Base-by-base conservation (phyloP, 2,113 vertebrate species). In the Rhinoptilus africanus region DNA sequence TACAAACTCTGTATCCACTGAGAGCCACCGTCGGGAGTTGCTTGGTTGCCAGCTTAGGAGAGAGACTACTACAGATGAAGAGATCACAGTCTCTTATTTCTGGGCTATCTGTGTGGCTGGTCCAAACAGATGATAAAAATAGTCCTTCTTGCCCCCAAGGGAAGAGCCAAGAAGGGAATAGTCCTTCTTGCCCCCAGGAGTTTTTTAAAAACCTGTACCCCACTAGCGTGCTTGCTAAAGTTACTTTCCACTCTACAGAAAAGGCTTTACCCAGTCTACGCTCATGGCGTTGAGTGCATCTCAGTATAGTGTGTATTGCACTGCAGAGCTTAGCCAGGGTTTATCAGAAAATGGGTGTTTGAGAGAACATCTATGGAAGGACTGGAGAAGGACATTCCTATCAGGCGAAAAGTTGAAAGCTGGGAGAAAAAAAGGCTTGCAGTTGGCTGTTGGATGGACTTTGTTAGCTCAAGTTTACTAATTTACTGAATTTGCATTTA, bases 221-320 rank as follows among this genome's bases (percentile, higher is more conserved):
- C 18, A n/a, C 18, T 16, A 18, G 9, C 5, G n/a, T 17, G 28
- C 47, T 85, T 67, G 45, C 56, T 67, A 3, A 62, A 77, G 34
- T 19, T 48, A 57, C 24, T 59, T n/a, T 59, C 21, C 37, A 21
- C 27, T 69, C 6, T 0, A 15, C 16, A 62, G 43, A 50, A 80
- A 69, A 92, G 43, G 53, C 26, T 92, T 72, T 41, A n/a, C 11
- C 19, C 15, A 14, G 45, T 18, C 18, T 41, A 37, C 8, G 5
- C 30, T 41, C 27, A 14, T 0, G 1, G 4, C 1, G 4, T 23
- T 27, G 16, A 37, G 18, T 1, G 12, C 53, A 45, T 12, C 22
- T 45, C 68, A 32, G 34, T 11, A 21, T 0, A 0, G 6, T 19
- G 4, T 30, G 22, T 7, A 9, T 5, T 2, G 68, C 30, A 10